These are phyloP conservation scores for Hylomyscus alleni DNA, from an alignment of 2,797 vertebrate genomes.

Conservation along the genomic window DNA sequence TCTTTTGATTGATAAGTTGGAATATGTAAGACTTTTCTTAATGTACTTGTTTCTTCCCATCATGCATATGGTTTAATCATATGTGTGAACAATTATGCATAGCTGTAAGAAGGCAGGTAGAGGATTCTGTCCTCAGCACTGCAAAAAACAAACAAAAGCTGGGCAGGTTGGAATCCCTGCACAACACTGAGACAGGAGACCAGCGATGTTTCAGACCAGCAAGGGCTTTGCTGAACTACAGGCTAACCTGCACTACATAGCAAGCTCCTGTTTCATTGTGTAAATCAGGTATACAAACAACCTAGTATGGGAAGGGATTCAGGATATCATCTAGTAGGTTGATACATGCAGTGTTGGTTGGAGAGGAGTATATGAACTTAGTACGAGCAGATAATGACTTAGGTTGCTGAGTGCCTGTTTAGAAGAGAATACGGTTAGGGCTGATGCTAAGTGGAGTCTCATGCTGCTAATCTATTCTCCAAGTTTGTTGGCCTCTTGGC, in stretches of 20 bases:
- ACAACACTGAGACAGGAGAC: too few species aligned
- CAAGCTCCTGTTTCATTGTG: too few species aligned
- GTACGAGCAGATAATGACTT: not conserved
- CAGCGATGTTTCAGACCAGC: too few species aligned
- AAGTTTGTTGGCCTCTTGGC: not conserved
- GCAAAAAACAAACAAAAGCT: too few species aligned
- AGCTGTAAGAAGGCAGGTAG: not conserved
- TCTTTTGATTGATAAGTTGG: not conserved
- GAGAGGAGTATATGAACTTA: not conserved
- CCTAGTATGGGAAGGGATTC: not conserved
- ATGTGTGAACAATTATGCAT: not conserved
- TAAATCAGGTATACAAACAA: not conserved
- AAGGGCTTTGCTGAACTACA: too few species aligned
- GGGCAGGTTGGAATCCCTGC: too few species aligned
- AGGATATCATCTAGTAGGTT: not conserved
- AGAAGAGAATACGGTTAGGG: not conserved
- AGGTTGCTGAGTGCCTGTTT: not conserved
- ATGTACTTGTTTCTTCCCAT: not conserved
- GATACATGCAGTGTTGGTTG: not conserved
- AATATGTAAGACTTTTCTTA: not conserved
- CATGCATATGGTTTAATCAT: not conserved
- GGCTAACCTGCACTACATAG: too few species aligned
- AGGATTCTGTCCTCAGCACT: too few species aligned
- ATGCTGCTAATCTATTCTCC: not conserved
- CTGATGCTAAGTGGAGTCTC: not conserved